phyloP scores from a whole-genome alignment of 2,888 invertebrate genomes.

The Philopedon plagiatum region DNA sequence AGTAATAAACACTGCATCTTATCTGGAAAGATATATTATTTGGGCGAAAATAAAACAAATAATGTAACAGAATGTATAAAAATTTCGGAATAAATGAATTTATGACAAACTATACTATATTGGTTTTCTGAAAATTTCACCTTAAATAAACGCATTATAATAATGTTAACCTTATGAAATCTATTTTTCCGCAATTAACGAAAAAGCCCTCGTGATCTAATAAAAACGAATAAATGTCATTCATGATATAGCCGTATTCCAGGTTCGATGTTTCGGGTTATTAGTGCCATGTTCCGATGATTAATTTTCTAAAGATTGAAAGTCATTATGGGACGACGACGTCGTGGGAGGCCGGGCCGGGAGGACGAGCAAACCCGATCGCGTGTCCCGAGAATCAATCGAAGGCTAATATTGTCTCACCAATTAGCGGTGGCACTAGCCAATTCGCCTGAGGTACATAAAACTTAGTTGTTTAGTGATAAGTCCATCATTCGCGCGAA shows the following conservation, averaged over 20 bases:
- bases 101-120: too few species aligned
- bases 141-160: too few species aligned
- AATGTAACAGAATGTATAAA: too few species aligned
- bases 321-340: constrained; percentile 45
- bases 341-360: too few species aligned
- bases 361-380: constrained; percentile 53
- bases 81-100: too few species aligned
- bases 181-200: neutral
- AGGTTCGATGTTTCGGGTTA: constrained; percentile 36
- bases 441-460: constrained; percentile 8
- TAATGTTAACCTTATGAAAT: too few species aligned
- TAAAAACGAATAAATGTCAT: constrained; percentile 39
- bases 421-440: constrained; percentile 52
- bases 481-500: too few species aligned
- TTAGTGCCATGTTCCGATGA: constrained; percentile 44
- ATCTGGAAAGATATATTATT: too few species aligned
- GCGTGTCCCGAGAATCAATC: constrained; percentile 63
- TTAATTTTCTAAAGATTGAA: constrained; percentile 47
- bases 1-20: too few species aligned
- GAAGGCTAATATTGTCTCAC: constrained; percentile 62
- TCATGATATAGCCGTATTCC: constrained; percentile 24
- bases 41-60: too few species aligned
- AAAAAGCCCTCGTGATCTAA: constrained; percentile 14
- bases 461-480: neutral
- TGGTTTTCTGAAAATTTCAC: too few species aligned